Percentiles rank a stretch among this genome's conserved stretches.
These are phyloP conservation scores for Tragelaphus scriptus DNA, from an alignment of 2,113 vertebrate species.

Conservation along the genomic window DNA sequence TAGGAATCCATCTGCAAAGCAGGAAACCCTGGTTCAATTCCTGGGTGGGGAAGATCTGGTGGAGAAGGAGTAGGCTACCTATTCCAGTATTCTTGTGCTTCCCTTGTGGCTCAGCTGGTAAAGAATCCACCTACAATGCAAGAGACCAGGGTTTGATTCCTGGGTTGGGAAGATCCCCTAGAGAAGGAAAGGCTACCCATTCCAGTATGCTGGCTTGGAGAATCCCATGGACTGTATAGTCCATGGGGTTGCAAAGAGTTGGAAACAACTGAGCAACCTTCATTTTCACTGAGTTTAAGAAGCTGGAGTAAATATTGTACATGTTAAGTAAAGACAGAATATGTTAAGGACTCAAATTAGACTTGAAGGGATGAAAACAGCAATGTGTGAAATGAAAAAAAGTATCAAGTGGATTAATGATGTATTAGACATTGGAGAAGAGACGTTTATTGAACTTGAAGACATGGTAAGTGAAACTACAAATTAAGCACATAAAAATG, in stretches of 20 bases:
- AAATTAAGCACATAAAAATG: not conserved
- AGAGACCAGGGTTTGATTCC: not conserved
- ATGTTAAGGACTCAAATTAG: not conserved
- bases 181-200: not conserved
- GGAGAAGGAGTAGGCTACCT: not conserved
- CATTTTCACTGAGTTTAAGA: not conserved
- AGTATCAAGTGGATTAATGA: not conserved
- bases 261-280: not conserved
- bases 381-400: not conserved
- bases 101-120: not conserved
- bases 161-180: not conserved
- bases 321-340: not conserved
- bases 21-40: not conserved
- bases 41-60: not conserved
- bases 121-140: not conserved
- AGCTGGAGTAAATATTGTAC: not conserved
- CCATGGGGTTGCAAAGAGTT: not conserved
- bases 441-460: not conserved
- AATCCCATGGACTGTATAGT: not conserved
- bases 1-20: not conserved
- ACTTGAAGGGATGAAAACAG: not conserved
- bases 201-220: not conserved
- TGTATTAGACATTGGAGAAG: not conserved
- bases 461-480: not conserved
- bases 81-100: not conserved